Evolutionary conservation across 2,888 invertebrate genomes (phyloP).

Genomic region (Nomada lathburiana): DNA sequence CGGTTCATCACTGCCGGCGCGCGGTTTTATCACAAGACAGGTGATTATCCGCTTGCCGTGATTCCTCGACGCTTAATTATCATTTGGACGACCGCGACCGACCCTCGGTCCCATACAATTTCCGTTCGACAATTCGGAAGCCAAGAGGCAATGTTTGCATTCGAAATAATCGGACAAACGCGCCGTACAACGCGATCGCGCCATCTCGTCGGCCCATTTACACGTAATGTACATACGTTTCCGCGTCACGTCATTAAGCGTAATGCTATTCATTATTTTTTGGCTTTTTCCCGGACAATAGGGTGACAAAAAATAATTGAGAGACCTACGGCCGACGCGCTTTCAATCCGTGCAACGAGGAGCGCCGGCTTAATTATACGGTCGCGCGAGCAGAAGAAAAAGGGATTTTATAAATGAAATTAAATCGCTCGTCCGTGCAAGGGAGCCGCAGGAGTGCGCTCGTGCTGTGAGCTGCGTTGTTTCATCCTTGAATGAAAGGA

Average conservation of each 20-base stretch:
- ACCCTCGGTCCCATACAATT: not conserved
- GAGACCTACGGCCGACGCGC: not conserved
- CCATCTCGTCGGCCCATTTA: slow-evolving; percentile 6
- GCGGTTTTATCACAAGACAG: not conserved
- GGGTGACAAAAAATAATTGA: not conserved
- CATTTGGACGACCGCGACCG: not conserved
- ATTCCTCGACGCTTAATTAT: not conserved
- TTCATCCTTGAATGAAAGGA: slow-evolving; percentile 12
- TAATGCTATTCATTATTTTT: slow-evolving; percentile 26
- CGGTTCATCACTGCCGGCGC: not conserved
- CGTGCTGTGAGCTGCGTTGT: not conserved
- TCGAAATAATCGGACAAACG: not conserved
- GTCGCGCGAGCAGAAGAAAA: slow-evolving; percentile 17
- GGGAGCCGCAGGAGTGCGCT: not conserved
- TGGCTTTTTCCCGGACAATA: not conserved
- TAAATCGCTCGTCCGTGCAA: slow-evolving; percentile 5
- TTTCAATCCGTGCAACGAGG: not conserved
- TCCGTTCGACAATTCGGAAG: not conserved
- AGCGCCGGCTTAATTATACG: slow-evolving; percentile 26
- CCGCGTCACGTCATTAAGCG: slow-evolving; percentile 16
- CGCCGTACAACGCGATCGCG: not conserved
- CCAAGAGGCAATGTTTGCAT: not conserved
- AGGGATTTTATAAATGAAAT: slow-evolving; percentile 29
- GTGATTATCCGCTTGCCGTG: not conserved
- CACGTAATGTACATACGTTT: not conserved